Evolutionary conservation across 1,140 invertebrate species (phyloP).

Genomic region (Adoxophyes honmai): DNA sequence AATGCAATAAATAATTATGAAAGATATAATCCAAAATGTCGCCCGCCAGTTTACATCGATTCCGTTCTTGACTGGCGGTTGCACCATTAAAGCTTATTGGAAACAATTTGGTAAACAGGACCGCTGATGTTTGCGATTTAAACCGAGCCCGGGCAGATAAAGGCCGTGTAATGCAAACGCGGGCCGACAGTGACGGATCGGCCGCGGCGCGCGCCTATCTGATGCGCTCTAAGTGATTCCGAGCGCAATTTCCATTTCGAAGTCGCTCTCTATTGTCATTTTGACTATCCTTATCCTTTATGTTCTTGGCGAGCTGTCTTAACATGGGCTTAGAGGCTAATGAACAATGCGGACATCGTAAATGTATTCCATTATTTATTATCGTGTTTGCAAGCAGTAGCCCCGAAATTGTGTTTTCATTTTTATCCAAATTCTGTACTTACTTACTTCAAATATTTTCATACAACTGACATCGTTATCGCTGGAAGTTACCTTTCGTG

Average conservation of each 20-base stretch:
- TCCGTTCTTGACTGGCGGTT: constrained; percentile 39
- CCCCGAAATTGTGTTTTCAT: too few relatives aligned
- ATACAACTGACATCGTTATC: constrained; percentile 21
- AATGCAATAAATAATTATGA: constrained; percentile 61
- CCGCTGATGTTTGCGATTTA: constrained; percentile 69
- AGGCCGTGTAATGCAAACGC: constrained; percentile 71
- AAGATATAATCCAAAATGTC: constrained; percentile 58
- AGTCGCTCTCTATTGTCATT: constrained; percentile 63
- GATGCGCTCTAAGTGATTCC: constrained; percentile 72
- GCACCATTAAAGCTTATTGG: constrained; percentile 67
- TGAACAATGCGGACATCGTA: not conserved
- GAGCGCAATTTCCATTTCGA: constrained; percentile 66
- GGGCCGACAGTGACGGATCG: constrained; percentile 72
- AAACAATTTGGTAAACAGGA: constrained; percentile 74
- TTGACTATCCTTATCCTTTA: constrained; percentile 47
- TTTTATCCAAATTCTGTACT: too few relatives aligned
- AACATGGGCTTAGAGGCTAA: not conserved
- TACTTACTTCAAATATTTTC: too few relatives aligned
- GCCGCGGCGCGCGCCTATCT: constrained; percentile 68
- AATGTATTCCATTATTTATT: not conserved
- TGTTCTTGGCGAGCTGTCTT: constrained; percentile 6
- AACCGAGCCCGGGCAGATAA: constrained; percentile 64
- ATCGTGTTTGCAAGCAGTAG: too few relatives aligned
- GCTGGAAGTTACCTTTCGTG: constrained; percentile 28
- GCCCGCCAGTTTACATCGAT: constrained; percentile 39